phyloP scores from a whole-genome alignment of 2,113 vertebrate genomes.

The Varanus salvator region DNA sequence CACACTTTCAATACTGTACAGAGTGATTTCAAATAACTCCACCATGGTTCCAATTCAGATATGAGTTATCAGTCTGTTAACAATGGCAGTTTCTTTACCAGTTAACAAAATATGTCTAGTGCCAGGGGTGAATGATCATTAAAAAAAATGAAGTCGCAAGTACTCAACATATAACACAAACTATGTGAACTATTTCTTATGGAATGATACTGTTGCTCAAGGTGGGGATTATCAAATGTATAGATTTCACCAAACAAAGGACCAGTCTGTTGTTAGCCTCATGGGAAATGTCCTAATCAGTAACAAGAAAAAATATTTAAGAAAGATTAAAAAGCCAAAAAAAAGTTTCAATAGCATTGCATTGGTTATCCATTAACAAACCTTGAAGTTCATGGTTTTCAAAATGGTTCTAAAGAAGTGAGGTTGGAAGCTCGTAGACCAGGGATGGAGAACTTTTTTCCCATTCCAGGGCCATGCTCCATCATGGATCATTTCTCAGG shows the following conservation, averaged over 20 bases:
- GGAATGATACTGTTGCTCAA: slow-evolving; percentile 19
- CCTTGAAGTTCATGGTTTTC: background rate
- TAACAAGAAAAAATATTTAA: slow-evolving; percentile 42
- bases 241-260: slow-evolving; percentile 41
- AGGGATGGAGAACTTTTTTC: too few species aligned
- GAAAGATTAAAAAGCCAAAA: slow-evolving; percentile 30
- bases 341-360: background rate
- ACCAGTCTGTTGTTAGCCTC: slow-evolving; percentile 41
- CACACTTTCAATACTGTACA: slow-evolving; percentile 36
- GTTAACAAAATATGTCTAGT: background rate
- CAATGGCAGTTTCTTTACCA: background rate
- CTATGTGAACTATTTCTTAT: slow-evolving; percentile 36
- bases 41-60: slow-evolving; percentile 55
- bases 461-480: too few species aligned
- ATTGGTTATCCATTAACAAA: background rate
- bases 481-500: too few species aligned
- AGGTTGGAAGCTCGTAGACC: too few species aligned
- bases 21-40: slow-evolving; percentile 30
- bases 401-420: background rate
- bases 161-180: background rate
- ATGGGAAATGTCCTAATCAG: slow-evolving; percentile 46
- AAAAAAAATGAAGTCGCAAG: background rate
- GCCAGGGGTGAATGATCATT: background rate
- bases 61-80: slow-evolving; percentile 51
- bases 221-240: slow-evolving; percentile 32